These are phyloP conservation scores for Sebastiscus albofasciatus DNA, from an alignment of 2,797 vertebrate genomes.

Conservation along the genomic window DNA sequence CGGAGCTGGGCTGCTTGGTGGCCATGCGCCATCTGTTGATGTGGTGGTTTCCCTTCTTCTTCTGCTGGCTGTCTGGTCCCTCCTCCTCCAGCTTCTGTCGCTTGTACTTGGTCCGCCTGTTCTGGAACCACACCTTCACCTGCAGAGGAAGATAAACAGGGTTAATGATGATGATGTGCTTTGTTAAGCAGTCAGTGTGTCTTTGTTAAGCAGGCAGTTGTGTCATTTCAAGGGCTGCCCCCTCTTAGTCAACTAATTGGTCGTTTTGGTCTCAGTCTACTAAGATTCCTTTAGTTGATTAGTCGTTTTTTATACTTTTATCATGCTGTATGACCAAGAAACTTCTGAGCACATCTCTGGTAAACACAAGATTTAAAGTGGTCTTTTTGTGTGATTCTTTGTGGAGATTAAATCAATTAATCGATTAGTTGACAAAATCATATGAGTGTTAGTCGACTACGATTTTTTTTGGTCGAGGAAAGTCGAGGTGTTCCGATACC, in stretches of 20 bases:
- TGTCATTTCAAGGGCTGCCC: too few relatives aligned
- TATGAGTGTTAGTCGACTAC: fast-evolving
- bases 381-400: too few relatives aligned
- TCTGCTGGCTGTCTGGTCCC: slow-evolving; percentile 94
- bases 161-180: not conserved
- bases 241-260: too few relatives aligned
- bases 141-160: slow-evolving; percentile 46
- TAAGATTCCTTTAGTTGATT: too few relatives aligned
- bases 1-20: slow-evolving; percentile 94
- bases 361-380: too few relatives aligned
- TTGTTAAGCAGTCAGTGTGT: not conserved
- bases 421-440: too few relatives aligned
- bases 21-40: slow-evolving; percentile 98
- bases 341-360: too few relatives aligned
- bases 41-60: slow-evolving; percentile 98
- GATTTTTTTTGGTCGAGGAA: too few relatives aligned
- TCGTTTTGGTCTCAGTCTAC: too few relatives aligned
- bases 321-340: too few relatives aligned
- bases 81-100: slow-evolving; percentile 98
- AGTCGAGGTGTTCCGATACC: too few relatives aligned
- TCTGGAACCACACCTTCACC: slow-evolving; percentile 99
- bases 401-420: fast-evolving
- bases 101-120: slow-evolving; percentile 98
- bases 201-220: not conserved
- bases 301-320: too few relatives aligned